Base-by-base conservation (phyloP, 1,140 invertebrate genomes). In the Euglossa dilemma region DNA sequence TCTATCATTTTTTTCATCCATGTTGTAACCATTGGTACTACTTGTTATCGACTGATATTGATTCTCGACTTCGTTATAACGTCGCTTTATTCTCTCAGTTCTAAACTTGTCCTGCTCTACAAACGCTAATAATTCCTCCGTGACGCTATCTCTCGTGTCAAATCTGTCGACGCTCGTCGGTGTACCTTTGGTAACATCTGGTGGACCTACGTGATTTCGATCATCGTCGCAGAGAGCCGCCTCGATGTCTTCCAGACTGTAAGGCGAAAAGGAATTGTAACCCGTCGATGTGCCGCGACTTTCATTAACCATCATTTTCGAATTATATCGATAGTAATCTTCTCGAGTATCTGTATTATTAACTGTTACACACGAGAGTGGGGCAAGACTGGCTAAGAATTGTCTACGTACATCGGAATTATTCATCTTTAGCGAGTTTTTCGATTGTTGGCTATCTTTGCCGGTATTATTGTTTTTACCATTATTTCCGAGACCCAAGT, bases 91-190 rank as follows among this genome's bases (percentile, higher is more conserved):
- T 45, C 97, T 94, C 89, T 98, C 97, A 0, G 97, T 97, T 47
- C 98, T 94, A 18, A 96, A 95, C 0, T 97, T 97, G 85, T 98
- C 97, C 69, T 97, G 97, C 84, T 98, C 96, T 0, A 98, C 97
- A 90, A 98, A 98, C 36, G 97, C 96, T 0, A 97, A 96, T 47
- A 98, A 93, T 74, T 98, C 97, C 87, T 98, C 98, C 63, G 96
- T 94, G 12, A 93, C 91, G 52, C 94, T 93, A 54, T 94, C 92
- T 56, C 94, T 94, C 25, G 94, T 95, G 57, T 85, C 73, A 0
- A 92, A 91, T 11, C 79, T 84, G 6, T 77, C 82, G 2, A 88
- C 87, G 0, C 91, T 92, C 7, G n/a, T 66, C 18, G 94, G 95
- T 2, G 97, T 97, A 0, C 97, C 97, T 57, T 96, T 96, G 18